Percentiles rank a stretch among this genome's conserved stretches.
phyloP scores from a whole-genome alignment of 53 echinoderm and acorn worm genomes.

The Echinarachnius parma region DNA sequence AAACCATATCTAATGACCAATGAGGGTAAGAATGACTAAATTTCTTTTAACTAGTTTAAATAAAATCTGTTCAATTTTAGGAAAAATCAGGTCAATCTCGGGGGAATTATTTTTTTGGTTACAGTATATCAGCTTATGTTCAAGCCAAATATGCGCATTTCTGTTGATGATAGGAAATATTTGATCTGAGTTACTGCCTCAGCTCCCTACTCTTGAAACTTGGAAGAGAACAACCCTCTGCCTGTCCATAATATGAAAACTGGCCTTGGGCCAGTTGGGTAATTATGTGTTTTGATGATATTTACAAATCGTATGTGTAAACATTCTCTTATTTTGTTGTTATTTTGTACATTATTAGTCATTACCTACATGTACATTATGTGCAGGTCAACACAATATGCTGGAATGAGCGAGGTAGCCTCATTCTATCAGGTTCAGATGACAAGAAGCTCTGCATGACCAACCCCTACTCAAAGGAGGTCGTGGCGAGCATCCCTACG shows the following conservation, averaged over 20 bases:
- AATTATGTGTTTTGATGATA: neutral
- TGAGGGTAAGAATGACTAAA: no score
- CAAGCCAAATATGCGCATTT: no score
- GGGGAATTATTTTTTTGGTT: no score
- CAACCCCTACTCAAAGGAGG: slow-evolving; percentile 63
- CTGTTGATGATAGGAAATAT: no score
- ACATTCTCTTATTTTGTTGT: neutral
- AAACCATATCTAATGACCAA: no score
- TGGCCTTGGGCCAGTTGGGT: neutral
- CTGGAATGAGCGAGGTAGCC: slow-evolving; percentile 83
- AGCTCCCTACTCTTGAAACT: no score
- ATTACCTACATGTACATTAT: neutral
- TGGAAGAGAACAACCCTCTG: no score
- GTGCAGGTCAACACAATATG: slow-evolving; percentile 86
- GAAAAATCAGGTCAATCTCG: no score
- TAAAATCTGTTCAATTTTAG: no score
- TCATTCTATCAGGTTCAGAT: slow-evolving; percentile 91
- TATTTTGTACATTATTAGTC: neutral
- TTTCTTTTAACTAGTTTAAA: no score
- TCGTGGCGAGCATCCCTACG: slow-evolving; percentile 59
- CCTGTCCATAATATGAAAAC: neutral
- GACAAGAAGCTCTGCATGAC: slow-evolving; percentile 95
- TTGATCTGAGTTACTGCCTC: no score
- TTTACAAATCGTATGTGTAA: neutral
- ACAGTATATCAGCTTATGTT: no score